phyloP scores from a whole-genome alignment of 2,888 invertebrate species.

The Halictus ligatus region DNA sequence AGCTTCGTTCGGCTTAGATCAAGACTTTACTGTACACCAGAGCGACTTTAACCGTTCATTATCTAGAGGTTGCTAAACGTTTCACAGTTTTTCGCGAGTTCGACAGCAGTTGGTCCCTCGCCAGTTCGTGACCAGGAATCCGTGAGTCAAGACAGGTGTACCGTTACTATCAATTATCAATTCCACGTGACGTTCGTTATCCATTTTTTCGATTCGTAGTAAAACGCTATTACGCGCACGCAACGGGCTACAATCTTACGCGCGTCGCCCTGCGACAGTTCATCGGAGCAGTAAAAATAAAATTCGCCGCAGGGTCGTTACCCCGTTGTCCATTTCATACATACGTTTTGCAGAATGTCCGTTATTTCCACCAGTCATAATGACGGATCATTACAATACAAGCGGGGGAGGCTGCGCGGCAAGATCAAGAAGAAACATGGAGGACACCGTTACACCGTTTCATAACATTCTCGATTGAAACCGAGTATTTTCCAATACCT shows the following conservation, averaged over 20 bases:
- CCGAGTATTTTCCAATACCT: neutral
- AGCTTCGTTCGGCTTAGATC: too few species aligned
- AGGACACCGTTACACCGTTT: neutral
- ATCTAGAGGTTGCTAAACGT: neutral
- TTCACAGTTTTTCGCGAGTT: neutral
- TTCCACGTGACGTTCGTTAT: slow-evolving; percentile 19
- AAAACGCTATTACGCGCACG: slow-evolving; percentile 42
- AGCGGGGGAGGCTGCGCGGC: neutral
- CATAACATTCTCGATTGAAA: neutral
- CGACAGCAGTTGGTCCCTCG: neutral
- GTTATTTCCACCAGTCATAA: neutral
- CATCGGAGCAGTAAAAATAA: slow-evolving; percentile 18
- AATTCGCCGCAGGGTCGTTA: slow-evolving; percentile 28
- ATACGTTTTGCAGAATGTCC: neutral
- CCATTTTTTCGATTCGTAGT: neutral
- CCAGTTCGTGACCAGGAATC: neutral
- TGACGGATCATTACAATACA: neutral
- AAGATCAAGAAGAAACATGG: neutral
- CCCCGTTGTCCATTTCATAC: neutral
- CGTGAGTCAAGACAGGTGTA: slow-evolving; percentile 31
- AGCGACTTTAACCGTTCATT: neutral
- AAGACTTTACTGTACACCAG: neutral
- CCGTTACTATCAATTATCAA: slow-evolving; percentile 53
- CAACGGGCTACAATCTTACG: neutral
- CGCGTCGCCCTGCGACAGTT: slow-evolving; percentile 23